phyloP scores from a whole-genome alignment of 2,888 invertebrate species.

The Pristionchus fissidentatus region DNA sequence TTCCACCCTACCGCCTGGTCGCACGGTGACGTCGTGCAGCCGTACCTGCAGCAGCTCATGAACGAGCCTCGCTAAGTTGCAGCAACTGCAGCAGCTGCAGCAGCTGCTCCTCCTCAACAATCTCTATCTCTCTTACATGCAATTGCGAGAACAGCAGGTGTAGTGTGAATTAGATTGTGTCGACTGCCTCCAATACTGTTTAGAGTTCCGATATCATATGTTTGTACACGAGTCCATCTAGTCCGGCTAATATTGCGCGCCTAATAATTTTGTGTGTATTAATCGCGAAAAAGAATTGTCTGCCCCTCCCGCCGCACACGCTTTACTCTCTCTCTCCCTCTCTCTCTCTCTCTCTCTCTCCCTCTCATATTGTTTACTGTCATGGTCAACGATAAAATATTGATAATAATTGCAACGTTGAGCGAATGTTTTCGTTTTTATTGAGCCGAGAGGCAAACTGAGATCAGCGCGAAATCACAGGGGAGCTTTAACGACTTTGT shows the following conservation, averaged over 20 bases:
- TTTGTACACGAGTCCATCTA: constrained; percentile 38
- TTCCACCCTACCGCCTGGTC: constrained; percentile 75
- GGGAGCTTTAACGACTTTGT: too few relatives aligned
- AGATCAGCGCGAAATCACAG: too few relatives aligned
- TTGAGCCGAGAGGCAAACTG: too few relatives aligned
- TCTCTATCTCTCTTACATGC: constrained; percentile 8
- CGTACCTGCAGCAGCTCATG: constrained; percentile 68
- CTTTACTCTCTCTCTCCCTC: too few relatives aligned
- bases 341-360: too few relatives aligned
- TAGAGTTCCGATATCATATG: neutral
- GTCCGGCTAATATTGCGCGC: constrained; percentile 28
- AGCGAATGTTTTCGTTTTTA: neutral
- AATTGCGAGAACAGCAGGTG: constrained; percentile 37
- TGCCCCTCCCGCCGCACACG: constrained; percentile 11
- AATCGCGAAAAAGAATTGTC: too few relatives aligned
- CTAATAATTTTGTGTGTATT: constrained; percentile 37
- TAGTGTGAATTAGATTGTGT: constrained; percentile 19
- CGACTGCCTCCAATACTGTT: neutral
- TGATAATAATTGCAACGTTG: neutral
- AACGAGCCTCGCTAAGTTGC: constrained; percentile 53
- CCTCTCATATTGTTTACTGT: too few relatives aligned
- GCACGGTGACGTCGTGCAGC: constrained; percentile 72
- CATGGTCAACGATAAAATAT: constrained; percentile 22
- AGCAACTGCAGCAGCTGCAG: neutral
- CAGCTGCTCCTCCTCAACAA: neutral